Percentiles rank a stretch among this genome's conserved stretches.
Evolutionary conservation across 2,797 vertebrate genomes (phyloP).

Genomic region (Chelonia mydas): DNA sequence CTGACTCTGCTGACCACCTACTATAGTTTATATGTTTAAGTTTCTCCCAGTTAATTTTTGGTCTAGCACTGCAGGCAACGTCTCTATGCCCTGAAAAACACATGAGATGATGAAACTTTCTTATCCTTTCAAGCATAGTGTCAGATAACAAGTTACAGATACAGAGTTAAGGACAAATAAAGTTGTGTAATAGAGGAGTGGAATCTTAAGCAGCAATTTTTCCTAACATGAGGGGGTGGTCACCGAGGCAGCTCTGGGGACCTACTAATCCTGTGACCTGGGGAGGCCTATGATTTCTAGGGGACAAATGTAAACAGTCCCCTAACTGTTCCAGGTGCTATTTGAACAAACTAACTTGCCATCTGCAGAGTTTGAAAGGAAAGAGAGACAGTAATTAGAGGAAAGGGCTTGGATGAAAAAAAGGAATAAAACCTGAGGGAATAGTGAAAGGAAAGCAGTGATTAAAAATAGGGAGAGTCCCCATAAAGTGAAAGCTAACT

Average conservation of each 20-base stretch:
- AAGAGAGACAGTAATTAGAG: not conserved
- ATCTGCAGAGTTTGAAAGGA: not conserved
- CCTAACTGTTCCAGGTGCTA: not conserved
- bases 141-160: not conserved
- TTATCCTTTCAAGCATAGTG: not conserved
- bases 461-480: not conserved
- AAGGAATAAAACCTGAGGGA: not conserved
- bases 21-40: not conserved
- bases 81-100: not conserved
- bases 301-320: not conserved
- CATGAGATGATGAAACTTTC: not conserved
- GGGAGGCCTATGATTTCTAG: not conserved
- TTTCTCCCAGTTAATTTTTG: not conserved
- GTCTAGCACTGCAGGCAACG: not conserved
- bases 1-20: not conserved
- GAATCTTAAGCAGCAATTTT: not conserved
- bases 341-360: not conserved
- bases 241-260: not conserved
- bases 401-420: rapidly evolving
- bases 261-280: not conserved
- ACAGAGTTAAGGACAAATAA: not conserved
- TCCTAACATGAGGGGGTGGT: not conserved
- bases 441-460: not conserved
- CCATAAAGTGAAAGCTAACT: not conserved
- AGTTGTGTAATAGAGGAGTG: not conserved